Evolutionary conservation across 1,140 invertebrate genomes (phyloP).

Genomic region (Drosophila sechellia): DNA sequence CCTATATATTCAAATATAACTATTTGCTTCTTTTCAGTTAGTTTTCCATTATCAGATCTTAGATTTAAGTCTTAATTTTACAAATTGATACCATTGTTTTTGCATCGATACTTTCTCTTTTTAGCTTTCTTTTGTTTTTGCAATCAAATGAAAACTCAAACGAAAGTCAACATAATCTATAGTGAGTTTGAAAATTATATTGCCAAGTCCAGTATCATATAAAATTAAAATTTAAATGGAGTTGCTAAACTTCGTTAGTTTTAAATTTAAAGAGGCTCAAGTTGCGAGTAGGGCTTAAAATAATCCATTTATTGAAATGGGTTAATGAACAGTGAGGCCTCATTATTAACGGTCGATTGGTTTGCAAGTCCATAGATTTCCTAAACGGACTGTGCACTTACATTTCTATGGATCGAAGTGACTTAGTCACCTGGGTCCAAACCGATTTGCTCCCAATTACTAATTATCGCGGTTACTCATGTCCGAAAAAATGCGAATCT

Average conservation of each 20-base stretch:
- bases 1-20: neutral
- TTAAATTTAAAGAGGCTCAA: too few relatives aligned
- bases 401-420: neutral
- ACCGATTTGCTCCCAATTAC: conserved; percentile 56
- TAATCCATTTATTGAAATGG: neutral
- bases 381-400: conserved; percentile 13
- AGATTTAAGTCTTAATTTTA: neutral
- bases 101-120: conserved; percentile 52
- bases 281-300: neutral
- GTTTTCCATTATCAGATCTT: neutral
- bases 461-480: conserved; percentile 59
- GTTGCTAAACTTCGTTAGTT: neutral
- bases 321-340: neutral
- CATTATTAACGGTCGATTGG: neutral
- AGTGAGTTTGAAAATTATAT: neutral
- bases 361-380: neutral
- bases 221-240: neutral
- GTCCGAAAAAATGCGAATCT: conserved; percentile 44
- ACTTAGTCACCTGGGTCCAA: conserved; percentile 5
- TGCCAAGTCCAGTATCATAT: too few relatives aligned
- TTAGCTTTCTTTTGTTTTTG: conserved; percentile 34
- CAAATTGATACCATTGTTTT: conserved; percentile 25
- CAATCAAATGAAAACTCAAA: conserved; percentile 43
- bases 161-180: conserved; percentile 40
- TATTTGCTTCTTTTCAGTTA: neutral